Evolutionary conservation across 1,140 invertebrate genomes (phyloP).

Genomic region (Maconellicoccus hirsutus): DNA sequence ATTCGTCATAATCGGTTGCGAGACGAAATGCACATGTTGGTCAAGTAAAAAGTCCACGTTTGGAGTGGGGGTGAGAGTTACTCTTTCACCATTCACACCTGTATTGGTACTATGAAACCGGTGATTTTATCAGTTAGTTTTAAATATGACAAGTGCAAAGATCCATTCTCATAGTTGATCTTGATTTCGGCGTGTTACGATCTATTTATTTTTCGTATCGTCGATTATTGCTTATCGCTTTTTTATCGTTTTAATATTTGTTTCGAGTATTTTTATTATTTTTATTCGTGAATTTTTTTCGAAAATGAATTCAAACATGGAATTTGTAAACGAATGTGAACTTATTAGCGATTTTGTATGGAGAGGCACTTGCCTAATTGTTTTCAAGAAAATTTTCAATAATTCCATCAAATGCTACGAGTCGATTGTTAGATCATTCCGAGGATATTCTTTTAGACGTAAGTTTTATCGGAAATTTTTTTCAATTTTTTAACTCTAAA

Average conservation of each 20-base stretch:
- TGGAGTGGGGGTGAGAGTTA: slow-evolving; percentile 4
- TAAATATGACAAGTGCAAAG: background rate
- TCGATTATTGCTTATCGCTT: background rate
- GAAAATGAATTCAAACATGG: no score
- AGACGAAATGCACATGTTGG: slow-evolving; percentile 18
- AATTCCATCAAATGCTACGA: no score
- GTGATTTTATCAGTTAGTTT: slow-evolving; percentile 2
- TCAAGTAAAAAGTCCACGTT: slow-evolving; percentile 6
- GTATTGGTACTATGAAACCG: background rate
- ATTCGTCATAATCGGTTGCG: slow-evolving; percentile 14
- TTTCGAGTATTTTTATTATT: background rate
- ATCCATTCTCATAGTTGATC: background rate
- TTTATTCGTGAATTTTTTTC: no score
- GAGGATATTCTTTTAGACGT: no score
- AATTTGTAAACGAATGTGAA: no score
- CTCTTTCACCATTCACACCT: slow-evolving; percentile 14
- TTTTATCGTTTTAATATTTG: background rate
- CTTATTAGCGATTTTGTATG: no score
- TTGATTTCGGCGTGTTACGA: background rate
- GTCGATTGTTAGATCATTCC: no score
- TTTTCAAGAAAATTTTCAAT: no score
- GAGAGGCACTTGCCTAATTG: no score
- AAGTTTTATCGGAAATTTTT: no score
- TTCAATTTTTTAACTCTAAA: no score
- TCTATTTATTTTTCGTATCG: background rate